Evolutionary conservation across 2,113 vertebrate species (phyloP), one percentile per base, ranked within the genome.

Genomic region (Micromys minutus): DNA sequence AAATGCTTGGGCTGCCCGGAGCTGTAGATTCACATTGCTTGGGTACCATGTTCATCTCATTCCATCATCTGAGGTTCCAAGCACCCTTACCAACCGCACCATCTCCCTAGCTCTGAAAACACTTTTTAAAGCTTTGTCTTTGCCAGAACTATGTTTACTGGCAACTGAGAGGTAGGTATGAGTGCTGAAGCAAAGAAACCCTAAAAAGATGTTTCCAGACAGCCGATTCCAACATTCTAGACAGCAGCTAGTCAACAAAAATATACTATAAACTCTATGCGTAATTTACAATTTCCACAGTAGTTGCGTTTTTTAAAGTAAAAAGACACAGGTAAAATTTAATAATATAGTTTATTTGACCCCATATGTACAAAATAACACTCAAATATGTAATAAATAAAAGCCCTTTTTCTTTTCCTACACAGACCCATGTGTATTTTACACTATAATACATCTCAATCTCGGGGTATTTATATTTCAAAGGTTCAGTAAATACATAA

Each of bases 321-420:
- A 92, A 89, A 93, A 55, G 76, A 75, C 77, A 83, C 36, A 74
- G 42, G 36, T 87, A 45, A 83, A 80, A 79, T 94, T 75, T 74
- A 91, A 81, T 79, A 77, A 91, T 67, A 67, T 55, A 29, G 29
- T 96, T 94, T 94, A 94, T 93, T 92, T 96, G n/a, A 87, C 57
- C 65, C 42, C 84, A 76, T n/a, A 87, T 52, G 88, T 81, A 75
- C 52, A 86, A 96, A 83, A 85, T 55, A 29, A 74, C 42, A n/a
- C 39, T 84, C 36, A 52, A 89, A 86, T 36, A 63, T 52, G 31
- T 61, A 92, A 87, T 59, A 52, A 89, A 71, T 26, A 86, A 16
- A 87, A 97, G 87, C 65, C 10, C 5, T 42, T 36, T 61, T 84
- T 52, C 63, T 63, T 89, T 77, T 61, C 7, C 34, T 87, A 84